phyloP scores from a whole-genome alignment of 2,113 vertebrate genomes.

The Hemiprocne comata region DNA sequence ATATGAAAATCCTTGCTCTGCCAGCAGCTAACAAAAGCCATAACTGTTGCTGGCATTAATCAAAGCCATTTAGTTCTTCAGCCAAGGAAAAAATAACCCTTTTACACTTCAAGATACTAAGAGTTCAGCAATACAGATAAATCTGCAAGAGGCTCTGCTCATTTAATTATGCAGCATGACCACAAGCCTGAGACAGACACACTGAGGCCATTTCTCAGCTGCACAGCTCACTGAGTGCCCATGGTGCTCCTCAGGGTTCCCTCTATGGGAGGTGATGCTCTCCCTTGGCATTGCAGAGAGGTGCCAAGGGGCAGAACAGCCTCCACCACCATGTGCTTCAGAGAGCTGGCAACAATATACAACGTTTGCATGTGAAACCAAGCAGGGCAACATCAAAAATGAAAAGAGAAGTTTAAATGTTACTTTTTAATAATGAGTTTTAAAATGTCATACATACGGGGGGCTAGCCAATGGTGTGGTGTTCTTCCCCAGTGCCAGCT shows the following conservation, averaged over 20 bases:
- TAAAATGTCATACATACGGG: neutral
- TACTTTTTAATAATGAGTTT: neutral
- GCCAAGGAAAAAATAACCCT: neutral
- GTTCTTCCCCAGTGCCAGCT: neutral
- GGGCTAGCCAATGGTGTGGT: accelerated
- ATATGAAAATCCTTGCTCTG: neutral
- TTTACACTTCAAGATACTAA: neutral
- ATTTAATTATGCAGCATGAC: neutral
- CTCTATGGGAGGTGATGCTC: neutral
- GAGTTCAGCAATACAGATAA: neutral
- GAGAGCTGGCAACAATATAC: neutral
- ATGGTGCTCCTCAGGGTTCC: neutral
- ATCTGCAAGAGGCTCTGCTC: neutral
- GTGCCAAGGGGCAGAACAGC: neutral
- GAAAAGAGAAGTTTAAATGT: neutral
- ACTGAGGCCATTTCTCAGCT: neutral
- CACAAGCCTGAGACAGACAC: neutral
- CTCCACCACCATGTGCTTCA: neutral
- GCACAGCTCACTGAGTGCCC: neutral
- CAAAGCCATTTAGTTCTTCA: neutral
- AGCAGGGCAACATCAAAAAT: neutral
- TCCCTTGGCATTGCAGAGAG: neutral
- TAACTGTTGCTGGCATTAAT: neutral
- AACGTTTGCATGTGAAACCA: neutral
- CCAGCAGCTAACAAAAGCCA: neutral